phyloP scores from a whole-genome alignment of 2,888 invertebrate species.

The Slavum lentiscoides region DNA sequence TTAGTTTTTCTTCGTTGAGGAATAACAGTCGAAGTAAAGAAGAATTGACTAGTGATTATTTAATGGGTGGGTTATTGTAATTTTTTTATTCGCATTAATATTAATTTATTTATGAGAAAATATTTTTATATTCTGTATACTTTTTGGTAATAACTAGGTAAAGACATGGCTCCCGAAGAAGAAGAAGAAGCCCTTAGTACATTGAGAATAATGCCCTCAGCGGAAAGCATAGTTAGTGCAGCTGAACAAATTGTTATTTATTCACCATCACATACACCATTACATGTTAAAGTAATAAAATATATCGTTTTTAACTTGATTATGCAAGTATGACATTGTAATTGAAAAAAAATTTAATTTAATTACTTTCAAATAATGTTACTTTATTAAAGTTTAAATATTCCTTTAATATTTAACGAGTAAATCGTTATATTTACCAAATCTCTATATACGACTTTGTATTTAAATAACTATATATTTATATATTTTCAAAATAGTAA shows the following conservation, averaged over 20 bases:
- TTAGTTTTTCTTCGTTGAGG: background rate
- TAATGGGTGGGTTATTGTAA: conserved; percentile 30
- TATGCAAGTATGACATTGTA: background rate
- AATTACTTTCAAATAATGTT: too few species aligned
- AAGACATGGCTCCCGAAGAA: conserved; percentile 45
- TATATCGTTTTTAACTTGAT: background rate
- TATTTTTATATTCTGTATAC: background rate
- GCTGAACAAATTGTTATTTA: conserved; percentile 31
- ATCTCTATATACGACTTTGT: too few species aligned
- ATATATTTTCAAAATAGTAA: background rate
- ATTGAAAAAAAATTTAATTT: too few species aligned
- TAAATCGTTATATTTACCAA: too few species aligned
- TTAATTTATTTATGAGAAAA: background rate
- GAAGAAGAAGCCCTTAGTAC: conserved; percentile 40
- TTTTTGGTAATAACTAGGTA: background rate
- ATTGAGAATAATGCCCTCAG: conserved; percentile 36
- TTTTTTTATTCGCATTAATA: background rate
- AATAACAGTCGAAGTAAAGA: conserved; percentile 31
- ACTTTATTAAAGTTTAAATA: too few species aligned
- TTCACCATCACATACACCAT: conserved; percentile 1
- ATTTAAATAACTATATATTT: too few species aligned
- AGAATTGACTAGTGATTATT: conserved; percentile 46
- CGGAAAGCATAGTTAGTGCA: conserved; percentile 33
- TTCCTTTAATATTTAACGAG: too few species aligned
- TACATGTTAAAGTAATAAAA: conserved; percentile 31